Base-by-base conservation (phyloP, 2,797 vertebrate species). In the Cyclura pinguis region DNA sequence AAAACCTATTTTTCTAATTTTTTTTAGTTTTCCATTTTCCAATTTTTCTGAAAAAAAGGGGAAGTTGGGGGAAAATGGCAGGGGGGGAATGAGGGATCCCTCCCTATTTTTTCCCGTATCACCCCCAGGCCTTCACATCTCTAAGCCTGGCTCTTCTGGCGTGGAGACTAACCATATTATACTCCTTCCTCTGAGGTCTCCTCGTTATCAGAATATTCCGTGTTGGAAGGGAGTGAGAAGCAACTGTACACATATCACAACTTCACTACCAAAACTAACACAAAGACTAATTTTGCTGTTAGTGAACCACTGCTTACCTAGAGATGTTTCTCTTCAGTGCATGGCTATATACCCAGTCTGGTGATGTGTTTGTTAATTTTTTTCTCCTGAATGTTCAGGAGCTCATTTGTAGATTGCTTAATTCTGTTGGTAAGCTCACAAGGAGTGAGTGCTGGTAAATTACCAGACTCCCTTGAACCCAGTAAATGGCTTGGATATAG, bases 301-400 rank as follows among this genome's bases (percentile, higher is more conserved):
- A 59, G 2, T 13, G n/a, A 8, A 83, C 59, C 72, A 57, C 32
- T 27, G 50, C 38, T 78, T 62, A 38, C 14, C 22, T n/a, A 42
- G 27, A 64, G 12, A 13, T n/a, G 18, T 38, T 64, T 12, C 55
- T 59, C 1, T 85, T 52, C 18, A 14, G 12, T 73, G 16, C 27
- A n/a, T 57, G 35, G 22, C 35, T 73, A 7, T 85, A 4, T 62
- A 13, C 32, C 81, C 59, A 67, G 50, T 0, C 0, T 16, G 80
- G 47, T 84, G 62, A 73, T 67, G 86, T 89, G 3, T 62, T 0
- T 6, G 52, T 88, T 76, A 72, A 59, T 84, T 84, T 72, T 88
- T 76, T 93, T 73, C 80, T 64, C 4, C 7, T 64, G 35, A 69
- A 73, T 47, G 8, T 20, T 42, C 59, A 55, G 62, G 42, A 14